phyloP scores from a whole-genome alignment of 53 echinoderm and acorn worm genomes.

The Actinopyga echinites region DNA sequence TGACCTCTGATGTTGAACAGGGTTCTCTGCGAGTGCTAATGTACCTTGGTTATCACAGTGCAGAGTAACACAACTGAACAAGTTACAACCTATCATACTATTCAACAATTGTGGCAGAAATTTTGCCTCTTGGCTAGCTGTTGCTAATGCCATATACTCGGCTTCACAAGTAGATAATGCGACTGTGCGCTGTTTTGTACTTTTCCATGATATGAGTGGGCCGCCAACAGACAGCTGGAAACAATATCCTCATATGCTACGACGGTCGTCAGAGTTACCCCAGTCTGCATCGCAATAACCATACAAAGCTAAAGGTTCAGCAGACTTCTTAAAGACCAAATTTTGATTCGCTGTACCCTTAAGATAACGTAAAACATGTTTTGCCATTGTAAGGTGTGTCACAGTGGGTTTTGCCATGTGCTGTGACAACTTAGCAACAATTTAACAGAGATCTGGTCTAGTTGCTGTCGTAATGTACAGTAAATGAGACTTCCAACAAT shows the following conservation, averaged over 20 bases:
- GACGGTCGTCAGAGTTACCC: constrained; percentile 24
- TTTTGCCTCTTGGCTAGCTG: constrained; percentile 44
- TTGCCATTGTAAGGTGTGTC: constrained; percentile 13
- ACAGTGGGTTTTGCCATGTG: constrained; percentile 19
- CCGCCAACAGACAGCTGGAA: constrained; percentile 28
- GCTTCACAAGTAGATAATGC: constrained; percentile 59
- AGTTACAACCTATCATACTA: not conserved
- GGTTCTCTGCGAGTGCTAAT: constrained; percentile 53
- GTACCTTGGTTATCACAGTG: constrained; percentile 57
- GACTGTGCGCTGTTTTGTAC: constrained; percentile 43
- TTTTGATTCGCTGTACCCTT: constrained; percentile 40
- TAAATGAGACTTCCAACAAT: constrained; percentile 52
- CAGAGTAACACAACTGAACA: constrained; percentile 9
- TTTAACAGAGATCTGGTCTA: constrained; percentile 48
- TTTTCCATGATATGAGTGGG: constrained; percentile 53
- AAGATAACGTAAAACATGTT: constrained; percentile 40
- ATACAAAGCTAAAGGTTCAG: constrained; percentile 28
- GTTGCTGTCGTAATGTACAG: constrained; percentile 39
- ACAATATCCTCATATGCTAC: constrained; percentile 52
- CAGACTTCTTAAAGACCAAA: constrained; percentile 33
- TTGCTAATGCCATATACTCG: constrained; percentile 50
- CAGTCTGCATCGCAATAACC: constrained; percentile 45
- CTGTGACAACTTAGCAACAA: constrained; percentile 12
- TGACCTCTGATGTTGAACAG: constrained; percentile 41
- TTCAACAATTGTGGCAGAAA: constrained; percentile 46